phyloP scores from a whole-genome alignment of 1,140 invertebrate species.

The Drosophila saltans region DNA sequence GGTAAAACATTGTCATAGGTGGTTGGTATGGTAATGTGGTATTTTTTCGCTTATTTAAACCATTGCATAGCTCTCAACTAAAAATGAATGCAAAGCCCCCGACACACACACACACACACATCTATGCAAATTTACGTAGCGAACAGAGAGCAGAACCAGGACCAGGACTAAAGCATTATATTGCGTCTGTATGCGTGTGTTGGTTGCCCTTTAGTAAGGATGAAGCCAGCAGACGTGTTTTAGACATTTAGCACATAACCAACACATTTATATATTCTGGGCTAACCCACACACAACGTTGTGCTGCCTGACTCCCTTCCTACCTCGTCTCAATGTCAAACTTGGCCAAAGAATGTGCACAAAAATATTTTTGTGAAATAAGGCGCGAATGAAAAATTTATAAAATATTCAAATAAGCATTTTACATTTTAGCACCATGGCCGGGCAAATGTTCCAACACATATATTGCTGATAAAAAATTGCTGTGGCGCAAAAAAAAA shows the following conservation, averaged over 20 bases:
- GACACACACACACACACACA: slow-evolving; percentile 27
- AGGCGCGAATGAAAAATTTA: slow-evolving; percentile 81
- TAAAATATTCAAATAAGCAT: slow-evolving; percentile 80
- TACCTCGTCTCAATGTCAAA: slow-evolving; percentile 61
- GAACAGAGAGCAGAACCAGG: slow-evolving; percentile 42
- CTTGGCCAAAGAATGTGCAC: slow-evolving; percentile 69
- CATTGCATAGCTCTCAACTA: slow-evolving; percentile 74
- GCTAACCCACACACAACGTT: slow-evolving; percentile 37
- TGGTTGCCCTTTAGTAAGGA: slow-evolving; percentile 40
- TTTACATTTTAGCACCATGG: slow-evolving; percentile 62
- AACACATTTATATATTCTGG: slow-evolving; percentile 13
- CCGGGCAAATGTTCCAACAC: slow-evolving; percentile 33
- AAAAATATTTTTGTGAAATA: slow-evolving; percentile 77
- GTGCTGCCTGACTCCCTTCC: neutral
- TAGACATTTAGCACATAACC: slow-evolving; percentile 65
- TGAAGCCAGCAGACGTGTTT: slow-evolving; percentile 59
- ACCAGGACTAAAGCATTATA: slow-evolving; percentile 53
- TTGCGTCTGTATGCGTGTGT: neutral
- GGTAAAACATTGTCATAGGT: slow-evolving; percentile 64
- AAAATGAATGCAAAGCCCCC: slow-evolving; percentile 69
- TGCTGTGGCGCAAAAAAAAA: slow-evolving; percentile 32
- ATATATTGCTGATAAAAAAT: slow-evolving; percentile 40
- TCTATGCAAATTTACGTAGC: slow-evolving; percentile 68
- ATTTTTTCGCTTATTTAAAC: slow-evolving; percentile 79
- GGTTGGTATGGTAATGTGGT: slow-evolving; percentile 64